Base-by-base conservation (phyloP, 2,888 invertebrate genomes). In the Agrenia bidenticulata region DNA sequence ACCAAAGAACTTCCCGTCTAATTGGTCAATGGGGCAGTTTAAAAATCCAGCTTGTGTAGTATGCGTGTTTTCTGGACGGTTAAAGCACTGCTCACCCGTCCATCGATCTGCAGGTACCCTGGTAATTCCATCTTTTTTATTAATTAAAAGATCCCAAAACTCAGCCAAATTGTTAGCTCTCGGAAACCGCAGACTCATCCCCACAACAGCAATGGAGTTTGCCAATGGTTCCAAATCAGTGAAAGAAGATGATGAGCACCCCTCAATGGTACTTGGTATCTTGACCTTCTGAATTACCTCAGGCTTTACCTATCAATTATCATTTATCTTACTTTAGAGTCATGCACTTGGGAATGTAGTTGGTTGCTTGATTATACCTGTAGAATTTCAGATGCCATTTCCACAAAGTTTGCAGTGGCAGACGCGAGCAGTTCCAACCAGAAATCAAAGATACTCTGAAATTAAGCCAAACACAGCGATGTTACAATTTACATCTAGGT, bases 181-280 rank as follows among this genome's bases (percentile, higher is more conserved):
- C 17, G 66, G 50, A 17, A 58, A 61, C 1, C 65, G 61, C 13
- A 58, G 49, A 15, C 61, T 57, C 21, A 65, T 55, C 5, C 65
- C 65, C 9, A 65, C 61, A 42, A 65, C 57, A n/a, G 65, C 65
- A 24, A 65, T 65, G 2, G 65, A 65, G 49, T 65, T 49, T 19
- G 51, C 54, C 23, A 64, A 32, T 1, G 50, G 23, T 9, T 26
- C 32, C 45, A 45, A n/a, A 17, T 45, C n/a, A 11, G 39, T 39
- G 39, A 39, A 39, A 15, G 39, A 15, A 39, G 15, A n/a, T n/a
- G n/a, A n/a, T 32, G 32, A 32, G 32, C 11, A 11, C 5, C 11
- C 32, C 11, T 11, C 5, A 32, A 32, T 4, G 5, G 11, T 32
- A 7, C 11, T 32, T 7, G 32, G 11, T 4, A 32, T 32, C 5